A percentile compares a stretch with the other conserved stretches of the same genome.
Conservation (phyloP, 1,140 invertebrate genomes). For the Ladona fulva region DNA sequence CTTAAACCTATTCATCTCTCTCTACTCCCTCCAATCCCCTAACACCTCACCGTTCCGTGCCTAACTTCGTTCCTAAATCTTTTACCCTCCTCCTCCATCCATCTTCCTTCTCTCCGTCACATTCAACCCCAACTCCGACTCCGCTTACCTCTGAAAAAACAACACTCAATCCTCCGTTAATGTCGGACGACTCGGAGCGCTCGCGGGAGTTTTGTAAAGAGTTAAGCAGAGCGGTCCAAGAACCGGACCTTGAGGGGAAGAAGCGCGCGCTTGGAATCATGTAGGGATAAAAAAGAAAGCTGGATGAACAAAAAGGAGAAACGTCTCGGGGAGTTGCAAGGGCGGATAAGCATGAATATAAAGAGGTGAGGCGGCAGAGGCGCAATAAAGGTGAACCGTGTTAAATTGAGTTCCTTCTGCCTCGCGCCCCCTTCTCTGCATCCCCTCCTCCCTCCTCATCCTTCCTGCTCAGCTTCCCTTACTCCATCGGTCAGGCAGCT, state of each 20-base stretch:
- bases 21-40: too few relatives aligned
- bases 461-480: not conserved
- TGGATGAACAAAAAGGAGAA: not conserved
- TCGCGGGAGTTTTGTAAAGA: too few relatives aligned
- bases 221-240: not conserved
- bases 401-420: slow-evolving; percentile 5
- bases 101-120: too few relatives aligned
- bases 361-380: not conserved
- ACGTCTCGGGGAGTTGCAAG: not conserved
- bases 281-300: not conserved
- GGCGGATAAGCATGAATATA: not conserved
- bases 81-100: too few relatives aligned
- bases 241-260: not conserved
- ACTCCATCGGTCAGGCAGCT: not conserved
- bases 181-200: too few relatives aligned
- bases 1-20: too few relatives aligned
- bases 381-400: slow-evolving; percentile 1
- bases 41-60: too few relatives aligned
- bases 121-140: too few relatives aligned
- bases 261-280: not conserved
- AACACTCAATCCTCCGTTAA: too few relatives aligned
- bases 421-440: not conserved
- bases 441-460: not conserved
- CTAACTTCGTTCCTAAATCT: too few relatives aligned
- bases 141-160: too few relatives aligned